A percentile compares a stretch with the other conserved stretches of the same genome.
Evolutionary conservation across 1,140 invertebrate species (phyloP).

Genomic region (Monochamus saltuarius): DNA sequence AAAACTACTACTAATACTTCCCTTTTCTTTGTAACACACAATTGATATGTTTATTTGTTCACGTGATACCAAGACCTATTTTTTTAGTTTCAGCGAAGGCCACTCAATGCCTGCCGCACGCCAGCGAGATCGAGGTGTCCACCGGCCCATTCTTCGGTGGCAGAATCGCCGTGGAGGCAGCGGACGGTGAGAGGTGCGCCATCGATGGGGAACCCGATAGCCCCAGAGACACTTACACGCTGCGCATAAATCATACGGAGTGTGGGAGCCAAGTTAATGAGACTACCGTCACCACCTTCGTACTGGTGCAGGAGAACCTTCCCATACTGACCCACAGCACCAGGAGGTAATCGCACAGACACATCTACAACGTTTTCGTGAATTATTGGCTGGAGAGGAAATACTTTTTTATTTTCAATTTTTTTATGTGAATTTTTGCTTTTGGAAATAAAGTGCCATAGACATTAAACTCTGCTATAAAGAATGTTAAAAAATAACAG

Average conservation of each 20-base stretch:
- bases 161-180: conserved; percentile 69
- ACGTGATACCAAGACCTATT: neutral
- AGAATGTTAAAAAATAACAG: too few relatives aligned
- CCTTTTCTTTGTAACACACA: too few relatives aligned
- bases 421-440: too few relatives aligned
- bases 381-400: too few relatives aligned
- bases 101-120: conserved; percentile 71
- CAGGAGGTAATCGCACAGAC: conserved; percentile 51
- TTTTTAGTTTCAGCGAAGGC: conserved; percentile 72
- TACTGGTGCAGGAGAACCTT: conserved; percentile 77
- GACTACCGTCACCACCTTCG: conserved; percentile 72
- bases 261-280: conserved; percentile 76
- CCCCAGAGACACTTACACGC: conserved; percentile 66
- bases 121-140: conserved; percentile 76
- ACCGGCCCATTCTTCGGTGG: conserved; percentile 77
- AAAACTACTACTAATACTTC: too few relatives aligned
- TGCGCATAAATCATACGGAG: conserved; percentile 71
- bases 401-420: too few relatives aligned
- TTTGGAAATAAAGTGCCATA: too few relatives aligned
- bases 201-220: conserved; percentile 65
- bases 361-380: too few relatives aligned
- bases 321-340: conserved; percentile 80
- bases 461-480: too few relatives aligned
- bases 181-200: conserved; percentile 63
- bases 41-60: too few relatives aligned